Base-by-base conservation (phyloP, 2,797 vertebrate genomes). In the Zenarchopterus dispar region DNA sequence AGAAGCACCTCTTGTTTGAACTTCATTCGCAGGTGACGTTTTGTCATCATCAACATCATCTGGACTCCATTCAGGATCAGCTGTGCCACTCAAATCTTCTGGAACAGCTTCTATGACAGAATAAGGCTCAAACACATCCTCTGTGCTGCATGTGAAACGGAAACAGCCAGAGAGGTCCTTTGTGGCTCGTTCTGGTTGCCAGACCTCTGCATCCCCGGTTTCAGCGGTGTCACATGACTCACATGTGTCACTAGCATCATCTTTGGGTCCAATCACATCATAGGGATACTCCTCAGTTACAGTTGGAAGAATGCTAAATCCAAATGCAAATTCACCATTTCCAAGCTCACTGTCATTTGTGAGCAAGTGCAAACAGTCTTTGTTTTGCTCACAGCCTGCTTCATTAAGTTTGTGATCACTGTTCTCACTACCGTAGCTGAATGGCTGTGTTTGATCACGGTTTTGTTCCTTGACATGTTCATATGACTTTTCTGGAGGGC, bases 141-240 rank as follows among this genome's bases (percentile, higher is more conserved):
- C 92, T 1, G 81, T 93, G 76, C 92, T 93, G 50, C 91, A 86
- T 2, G 90, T 91, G 70, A 94, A 92, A 23, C 91, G 82, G 48
- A 94, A 94, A 57, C 92, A 90, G 18, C 92, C 92, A 0, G 92
- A 91, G 39, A 70, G 56, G 52, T 94, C 93, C 82, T 93, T 94
- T 59, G 91, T 93, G 67, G 92, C 92, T 26, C 93, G 80, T 59
- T 92, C 93, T n/a, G 92, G 90, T 77, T 94, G 93, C 93, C 93
- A 94, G 8, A 87, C 90, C 56, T 82, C 89, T 13, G 80, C 71
- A 41, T 91, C 89, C 2, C 85, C 89, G 5, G 82, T 71, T 75
- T 91, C 91, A 56, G 77, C 62, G 4, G 82, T 69, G 64, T 91
- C 90, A 56, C 87, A 89, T 24, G 89, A 88, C 60, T 91, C 90